Conservation (phyloP, 2,113 vertebrate genomes). For the Pluvianellus socialis region DNA sequence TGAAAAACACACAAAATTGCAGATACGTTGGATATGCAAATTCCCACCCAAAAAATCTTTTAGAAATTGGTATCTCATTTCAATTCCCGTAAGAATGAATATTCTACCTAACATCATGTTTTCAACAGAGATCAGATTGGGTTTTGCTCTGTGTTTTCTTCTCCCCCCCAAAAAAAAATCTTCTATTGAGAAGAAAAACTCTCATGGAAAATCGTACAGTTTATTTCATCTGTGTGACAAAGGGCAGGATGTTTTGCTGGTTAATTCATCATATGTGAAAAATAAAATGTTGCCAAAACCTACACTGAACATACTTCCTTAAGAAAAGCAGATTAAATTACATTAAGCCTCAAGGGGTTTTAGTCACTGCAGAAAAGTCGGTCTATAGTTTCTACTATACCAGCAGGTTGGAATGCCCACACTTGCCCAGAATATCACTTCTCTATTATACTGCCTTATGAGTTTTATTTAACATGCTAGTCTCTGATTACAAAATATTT, state of each 20-base stretch:
- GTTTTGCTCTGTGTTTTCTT: background rate
- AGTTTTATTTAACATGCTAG: background rate
- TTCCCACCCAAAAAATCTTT: background rate
- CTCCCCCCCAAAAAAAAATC: background rate
- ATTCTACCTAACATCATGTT: background rate
- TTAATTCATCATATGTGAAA: conserved; percentile 30
- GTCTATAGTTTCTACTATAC: background rate
- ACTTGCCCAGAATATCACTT: background rate
- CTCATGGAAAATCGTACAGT: background rate
- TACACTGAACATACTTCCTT: conserved; percentile 12
- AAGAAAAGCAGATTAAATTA: conserved; percentile 37
- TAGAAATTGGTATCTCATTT: background rate
- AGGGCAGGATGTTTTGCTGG: conserved; percentile 55
- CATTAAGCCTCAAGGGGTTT: conserved; percentile 20
- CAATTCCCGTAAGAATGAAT: background rate
- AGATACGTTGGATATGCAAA: background rate
- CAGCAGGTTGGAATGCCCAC: background rate
- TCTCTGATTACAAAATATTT: background rate
- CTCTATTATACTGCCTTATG: background rate
- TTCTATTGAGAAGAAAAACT: background rate
- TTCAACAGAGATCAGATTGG: background rate
- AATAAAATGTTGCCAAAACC: conserved; percentile 36
- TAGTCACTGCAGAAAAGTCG: conserved; percentile 40
- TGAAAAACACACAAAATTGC: background rate
- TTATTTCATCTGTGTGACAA: conserved; percentile 22